Conservation (phyloP, 2,888 invertebrate species). For the Pasiphila rectangulata region DNA sequence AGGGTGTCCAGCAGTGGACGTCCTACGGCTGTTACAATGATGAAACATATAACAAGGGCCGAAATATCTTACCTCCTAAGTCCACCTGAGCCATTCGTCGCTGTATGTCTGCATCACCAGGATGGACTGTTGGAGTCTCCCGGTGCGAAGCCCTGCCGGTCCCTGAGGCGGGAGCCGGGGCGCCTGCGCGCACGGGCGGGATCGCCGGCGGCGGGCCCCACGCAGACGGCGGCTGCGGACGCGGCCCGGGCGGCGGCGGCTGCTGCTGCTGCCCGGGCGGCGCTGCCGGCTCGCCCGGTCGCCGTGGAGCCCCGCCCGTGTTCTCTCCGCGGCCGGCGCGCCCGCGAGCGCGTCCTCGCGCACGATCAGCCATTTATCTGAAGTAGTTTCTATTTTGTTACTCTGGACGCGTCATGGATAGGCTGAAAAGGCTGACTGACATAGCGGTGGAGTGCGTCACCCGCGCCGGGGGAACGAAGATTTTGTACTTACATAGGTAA, state of each 20-base stretch:
- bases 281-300: slow-evolving; percentile 44
- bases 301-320: slow-evolving; percentile 43
- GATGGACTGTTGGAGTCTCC: slow-evolving; percentile 55
- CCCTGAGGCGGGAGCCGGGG: slow-evolving; percentile 48
- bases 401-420: no score
- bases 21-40: no score
- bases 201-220: slow-evolving; percentile 63
- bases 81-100: slow-evolving; percentile 58
- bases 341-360: slow-evolving; percentile 66
- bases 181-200: slow-evolving; percentile 59
- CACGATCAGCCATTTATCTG: slow-evolving; percentile 61
- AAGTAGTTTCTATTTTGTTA: no score
- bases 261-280: slow-evolving; percentile 41
- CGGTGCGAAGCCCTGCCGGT: slow-evolving; percentile 64
- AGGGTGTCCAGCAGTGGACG: no score
- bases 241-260: slow-evolving; percentile 42
- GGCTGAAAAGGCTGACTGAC: no score
- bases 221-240: slow-evolving; percentile 64
- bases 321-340: slow-evolving; percentile 59
- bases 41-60: slow-evolving; percentile 21
- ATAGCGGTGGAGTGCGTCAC: no score
- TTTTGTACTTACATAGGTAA: no score
- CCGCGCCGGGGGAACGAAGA: no score
- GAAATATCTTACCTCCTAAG: slow-evolving; percentile 38
- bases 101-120: slow-evolving; percentile 67